Percentiles rank a stretch among this genome's conserved stretches.
Conservation (phyloP, 2,113 vertebrate genomes). For the Astur gentilis region DNA sequence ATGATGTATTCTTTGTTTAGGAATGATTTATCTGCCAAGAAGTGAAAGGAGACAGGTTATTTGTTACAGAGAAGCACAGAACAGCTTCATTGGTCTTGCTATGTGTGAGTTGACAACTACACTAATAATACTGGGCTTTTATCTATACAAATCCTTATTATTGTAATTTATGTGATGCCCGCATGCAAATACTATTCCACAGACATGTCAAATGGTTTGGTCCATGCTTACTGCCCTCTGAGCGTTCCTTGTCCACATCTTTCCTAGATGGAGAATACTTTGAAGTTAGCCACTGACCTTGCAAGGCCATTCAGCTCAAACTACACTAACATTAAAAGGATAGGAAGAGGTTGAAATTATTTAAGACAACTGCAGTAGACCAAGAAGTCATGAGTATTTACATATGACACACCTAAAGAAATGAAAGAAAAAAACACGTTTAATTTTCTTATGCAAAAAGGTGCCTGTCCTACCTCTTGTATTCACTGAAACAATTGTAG, state of each 20-base stretch:
- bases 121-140: background rate
- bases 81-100: background rate
- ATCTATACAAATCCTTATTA: background rate
- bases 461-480: background rate
- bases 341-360: background rate
- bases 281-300: background rate
- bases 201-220: background rate
- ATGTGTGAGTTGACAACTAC: background rate
- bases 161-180: background rate
- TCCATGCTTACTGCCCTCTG: background rate
- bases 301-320: background rate
- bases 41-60: background rate
- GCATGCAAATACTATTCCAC: background rate
- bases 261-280: background rate
- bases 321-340: background rate
- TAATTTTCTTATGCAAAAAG: background rate
- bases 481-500: background rate
- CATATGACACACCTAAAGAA: background rate
- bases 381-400: background rate
- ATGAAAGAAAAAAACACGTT: background rate
- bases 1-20: background rate
- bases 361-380: background rate
- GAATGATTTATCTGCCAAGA: background rate
- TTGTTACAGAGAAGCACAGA: background rate
- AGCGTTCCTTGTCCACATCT: accelerated